Base-by-base conservation (phyloP, 2,797 vertebrate species). In the Clamator glandarius region DNA sequence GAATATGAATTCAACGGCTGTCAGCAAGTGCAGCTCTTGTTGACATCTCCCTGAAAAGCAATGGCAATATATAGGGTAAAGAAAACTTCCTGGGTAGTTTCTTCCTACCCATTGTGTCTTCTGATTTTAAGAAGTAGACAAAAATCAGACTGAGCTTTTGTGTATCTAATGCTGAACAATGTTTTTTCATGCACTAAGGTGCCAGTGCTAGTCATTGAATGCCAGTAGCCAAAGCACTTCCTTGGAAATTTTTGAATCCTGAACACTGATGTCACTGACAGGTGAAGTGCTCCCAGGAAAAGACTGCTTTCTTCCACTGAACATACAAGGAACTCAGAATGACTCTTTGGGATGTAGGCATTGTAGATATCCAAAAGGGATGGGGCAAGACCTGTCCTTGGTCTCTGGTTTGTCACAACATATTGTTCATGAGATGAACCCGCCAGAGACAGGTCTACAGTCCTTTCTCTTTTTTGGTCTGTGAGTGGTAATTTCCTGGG, bases 381-480 rank as follows among this genome's bases (percentile, higher is more conserved):
- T 15, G 8, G 20, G 12, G 12, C 0, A 6, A 86, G 3, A 51
- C 54, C 46, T 62, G 20, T 39, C 11, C 8, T 13, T 2, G 0
- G 3, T 73, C 5, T 86, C 26, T 67, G 23, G 8, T 24, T 89
- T 62, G 31, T 52, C 52, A 70, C 8, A 68, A 31, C 63, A 31
- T 3, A 3, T n/a, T 70, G 9, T 51, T 52, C 3, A 14, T 58
- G n/a, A 90, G 9, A 41, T 29, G 78, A 75, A 73, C 12, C 2
- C 26, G 11, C 25, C 17, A 66, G 57, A 87, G 28, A 46, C 14
- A 72, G 2, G 2, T 33, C 15, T 85, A 12, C 1, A 35, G 0
- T 1, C 1, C 10, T 75, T 64, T 59, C 11, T 44, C 4, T 46
- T 6, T 33, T 69, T 69, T 68, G 14, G 2, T 75, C 44, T 35